Conservation (phyloP, 2,113 vertebrate species). For the Microcebus jonahi region DNA sequence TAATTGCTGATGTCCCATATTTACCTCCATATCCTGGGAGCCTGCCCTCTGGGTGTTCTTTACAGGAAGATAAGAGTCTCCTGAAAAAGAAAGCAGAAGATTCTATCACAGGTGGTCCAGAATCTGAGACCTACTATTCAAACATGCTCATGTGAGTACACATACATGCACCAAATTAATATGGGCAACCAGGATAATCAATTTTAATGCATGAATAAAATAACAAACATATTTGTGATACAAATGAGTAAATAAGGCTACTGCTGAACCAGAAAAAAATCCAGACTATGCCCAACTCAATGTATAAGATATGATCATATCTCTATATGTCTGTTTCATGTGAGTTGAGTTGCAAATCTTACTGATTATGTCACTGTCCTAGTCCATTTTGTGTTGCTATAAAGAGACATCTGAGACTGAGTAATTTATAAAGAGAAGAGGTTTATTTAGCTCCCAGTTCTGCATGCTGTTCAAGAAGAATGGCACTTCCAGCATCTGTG, state of each 20-base stretch:
- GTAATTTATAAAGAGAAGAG: background rate
- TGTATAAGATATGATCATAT: background rate
- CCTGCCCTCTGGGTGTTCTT: background rate
- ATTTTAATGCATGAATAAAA: constrained; percentile 35
- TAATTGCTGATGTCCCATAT: background rate
- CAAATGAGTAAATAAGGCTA: background rate
- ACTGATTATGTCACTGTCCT: background rate
- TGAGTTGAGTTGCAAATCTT: background rate
- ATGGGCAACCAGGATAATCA: background rate
- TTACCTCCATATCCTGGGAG: background rate
- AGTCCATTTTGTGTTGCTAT: background rate
- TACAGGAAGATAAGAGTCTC: background rate
- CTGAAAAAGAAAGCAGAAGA: background rate
- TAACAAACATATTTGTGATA: background rate
- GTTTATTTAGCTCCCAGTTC: background rate
- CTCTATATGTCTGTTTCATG: background rate
- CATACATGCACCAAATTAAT: background rate
- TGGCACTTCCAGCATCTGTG: background rate
- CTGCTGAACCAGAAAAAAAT: background rate
- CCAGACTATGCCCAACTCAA: background rate
- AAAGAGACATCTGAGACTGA: background rate
- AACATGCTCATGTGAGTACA: background rate
- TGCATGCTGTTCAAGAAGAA: background rate
- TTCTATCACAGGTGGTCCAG: background rate
- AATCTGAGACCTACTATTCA: background rate